Evolutionary conservation across 2,113 vertebrate genomes (phyloP).

Genomic region (sheep (Ovis aries)): ARS-UI_Ramb_v3.0 NC_056068.1:57567001-57567500

Average conservation of each 20-base stretch:
- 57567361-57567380: neutral
- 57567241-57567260: neutral
- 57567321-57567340: neutral
- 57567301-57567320: neutral
- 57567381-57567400: conserved; percentile 4
- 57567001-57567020: neutral
- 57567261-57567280: neutral
- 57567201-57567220: neutral
- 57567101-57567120: neutral
- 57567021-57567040: neutral
- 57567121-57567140: conserved; percentile 6
- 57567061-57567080: neutral
- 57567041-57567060: neutral
- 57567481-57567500: conserved; percentile 8
- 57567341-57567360: neutral
- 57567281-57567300: neutral
- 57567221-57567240: neutral
- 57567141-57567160: neutral
- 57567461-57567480: neutral
- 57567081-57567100: neutral
- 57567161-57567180: neutral
- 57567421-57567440: neutral
- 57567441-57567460: conserved; percentile 18
- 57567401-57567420: neutral
- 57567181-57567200: neutral